phyloP scores from a whole-genome alignment of 1,140 invertebrate genomes.

The Aradophagus sp. region DNA sequence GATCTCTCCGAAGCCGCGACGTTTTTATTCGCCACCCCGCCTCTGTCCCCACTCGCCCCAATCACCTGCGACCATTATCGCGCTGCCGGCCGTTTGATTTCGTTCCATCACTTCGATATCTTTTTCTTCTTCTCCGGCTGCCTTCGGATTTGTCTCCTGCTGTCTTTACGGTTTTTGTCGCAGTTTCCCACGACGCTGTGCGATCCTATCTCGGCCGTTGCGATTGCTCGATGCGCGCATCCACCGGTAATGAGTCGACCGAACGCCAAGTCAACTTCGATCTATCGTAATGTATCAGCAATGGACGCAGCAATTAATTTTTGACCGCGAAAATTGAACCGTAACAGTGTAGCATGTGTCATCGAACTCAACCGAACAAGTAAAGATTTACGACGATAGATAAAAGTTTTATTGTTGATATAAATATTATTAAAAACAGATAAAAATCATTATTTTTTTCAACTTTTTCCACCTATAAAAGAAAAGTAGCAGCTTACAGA shows the following conservation, averaged over 20 bases:
- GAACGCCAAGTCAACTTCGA: conserved; percentile 40
- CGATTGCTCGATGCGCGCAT: conserved; percentile 21
- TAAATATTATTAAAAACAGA: no score
- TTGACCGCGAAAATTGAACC: no score
- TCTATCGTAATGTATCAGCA: conserved; percentile 31
- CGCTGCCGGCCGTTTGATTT: conserved; percentile 66
- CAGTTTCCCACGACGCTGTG: conserved; percentile 64
- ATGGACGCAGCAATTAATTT: conserved; percentile 32
- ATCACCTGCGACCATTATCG: conserved; percentile 56
- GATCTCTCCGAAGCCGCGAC: conserved; percentile 60
- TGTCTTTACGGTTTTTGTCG: conserved; percentile 65
- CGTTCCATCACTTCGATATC: conserved; percentile 61
- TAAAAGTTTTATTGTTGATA: no score
- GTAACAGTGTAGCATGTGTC: no score
- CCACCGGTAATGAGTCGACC: conserved; percentile 25
- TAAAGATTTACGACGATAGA: no score
- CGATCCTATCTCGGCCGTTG: conserved; percentile 47
- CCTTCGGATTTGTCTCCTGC: conserved; percentile 66
- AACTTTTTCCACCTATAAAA: no score
- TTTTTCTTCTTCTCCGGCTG: conserved; percentile 61
- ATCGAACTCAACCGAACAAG: no score
- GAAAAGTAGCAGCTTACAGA: no score
- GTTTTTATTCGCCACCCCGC: conserved; percentile 65
- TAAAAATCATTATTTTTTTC: no score
- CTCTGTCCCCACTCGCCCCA: conserved; percentile 17